Evolutionary conservation across 2,797 vertebrate species (phyloP), one percentile per base, ranked within the genome.

Genomic region (Amphiprion clarkii): DNA sequence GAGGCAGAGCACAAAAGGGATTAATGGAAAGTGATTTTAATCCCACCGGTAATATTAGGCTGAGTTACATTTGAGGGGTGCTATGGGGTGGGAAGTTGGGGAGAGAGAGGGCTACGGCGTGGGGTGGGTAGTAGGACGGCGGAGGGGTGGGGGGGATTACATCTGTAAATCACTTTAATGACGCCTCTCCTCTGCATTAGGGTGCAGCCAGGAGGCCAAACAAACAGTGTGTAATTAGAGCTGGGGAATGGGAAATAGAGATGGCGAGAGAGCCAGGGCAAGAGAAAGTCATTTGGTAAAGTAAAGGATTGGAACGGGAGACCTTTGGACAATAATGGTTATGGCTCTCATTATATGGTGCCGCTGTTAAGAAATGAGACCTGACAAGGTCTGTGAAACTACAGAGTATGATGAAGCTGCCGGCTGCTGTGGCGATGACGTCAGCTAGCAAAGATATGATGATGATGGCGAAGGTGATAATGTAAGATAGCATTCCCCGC

Each of bases 201-300:
- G 83, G 88, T 81, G 70, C 85, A 91, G 89, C 86, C 85, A 90
- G 86, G 81, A 88, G 90, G 92, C 92, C 91, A 89, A 91, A 92
- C 90, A 94, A 91, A 94, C 91, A 90, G 78, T 81, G 83, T 90
- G 89, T 91, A 92, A 94, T 94, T 92, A 93, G 87, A 91, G 83
- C 81, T 56, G 75, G 82, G 79, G 86, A 89, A 87, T 72, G 71
- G 89, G 87, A 87, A 90, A 85, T 65, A 54, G 86, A 88, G 74
- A 74, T 59, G 79, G 80, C 11, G 39, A 79, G 71, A 75, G 82
- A 79, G 87, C 68, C 19, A 39, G 82, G 72, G 82, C 76, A 76
- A 71, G 78, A 70, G 79, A 86, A 90, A 91, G 88, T 87, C 79
- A 91, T 92, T 91, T 90, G 87, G 86, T 88, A 82, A 91, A 89